These are phyloP conservation scores for Melanotaenia trifasciata DNA, from an alignment of 2,797 vertebrate species.

Conservation along the genomic window DNA sequence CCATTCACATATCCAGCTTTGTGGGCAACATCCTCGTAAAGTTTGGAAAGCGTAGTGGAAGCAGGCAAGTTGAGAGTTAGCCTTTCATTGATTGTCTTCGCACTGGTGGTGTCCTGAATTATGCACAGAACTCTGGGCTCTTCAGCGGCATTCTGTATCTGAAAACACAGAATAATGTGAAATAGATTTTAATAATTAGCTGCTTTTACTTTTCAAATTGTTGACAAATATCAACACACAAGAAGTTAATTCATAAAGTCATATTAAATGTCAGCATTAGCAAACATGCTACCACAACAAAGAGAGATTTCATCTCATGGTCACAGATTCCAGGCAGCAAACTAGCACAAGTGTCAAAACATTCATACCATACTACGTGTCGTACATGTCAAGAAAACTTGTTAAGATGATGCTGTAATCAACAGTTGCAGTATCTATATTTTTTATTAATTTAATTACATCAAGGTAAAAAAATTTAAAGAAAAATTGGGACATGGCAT, in stretches of 20 bases:
- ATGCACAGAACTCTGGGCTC: slow-evolving; percentile 97
- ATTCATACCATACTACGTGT: too few species aligned
- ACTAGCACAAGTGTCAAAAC: too few species aligned
- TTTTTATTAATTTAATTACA: too few species aligned
- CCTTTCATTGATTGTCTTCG: slow-evolving; percentile 91
- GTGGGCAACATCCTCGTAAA: slow-evolving; percentile 91
- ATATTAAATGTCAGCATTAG: neutral
- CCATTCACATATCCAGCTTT: slow-evolving; percentile 94
- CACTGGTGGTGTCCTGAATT: slow-evolving; percentile 95
- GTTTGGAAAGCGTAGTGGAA: slow-evolving; percentile 90
- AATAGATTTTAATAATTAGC: neutral
- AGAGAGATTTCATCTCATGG: neutral
- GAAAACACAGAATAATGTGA: slow-evolving; percentile 51
- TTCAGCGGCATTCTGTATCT: slow-evolving; percentile 98
- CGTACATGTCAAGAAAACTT: too few species aligned
- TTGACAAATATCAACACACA: neutral
- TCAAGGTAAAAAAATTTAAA: too few species aligned
- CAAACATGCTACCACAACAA: slow-evolving; percentile 2
- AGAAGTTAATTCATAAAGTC: neutral
- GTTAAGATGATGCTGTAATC: too few species aligned
- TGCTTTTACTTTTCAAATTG: neutral
- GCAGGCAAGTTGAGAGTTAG: slow-evolving; percentile 95
- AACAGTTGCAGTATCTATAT: too few species aligned
- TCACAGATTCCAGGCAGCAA: too few species aligned
- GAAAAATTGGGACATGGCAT: too few species aligned